These are phyloP conservation scores for Falco biarmicus DNA, from an alignment of 2,797 vertebrate species.

Conservation along the genomic window DNA sequence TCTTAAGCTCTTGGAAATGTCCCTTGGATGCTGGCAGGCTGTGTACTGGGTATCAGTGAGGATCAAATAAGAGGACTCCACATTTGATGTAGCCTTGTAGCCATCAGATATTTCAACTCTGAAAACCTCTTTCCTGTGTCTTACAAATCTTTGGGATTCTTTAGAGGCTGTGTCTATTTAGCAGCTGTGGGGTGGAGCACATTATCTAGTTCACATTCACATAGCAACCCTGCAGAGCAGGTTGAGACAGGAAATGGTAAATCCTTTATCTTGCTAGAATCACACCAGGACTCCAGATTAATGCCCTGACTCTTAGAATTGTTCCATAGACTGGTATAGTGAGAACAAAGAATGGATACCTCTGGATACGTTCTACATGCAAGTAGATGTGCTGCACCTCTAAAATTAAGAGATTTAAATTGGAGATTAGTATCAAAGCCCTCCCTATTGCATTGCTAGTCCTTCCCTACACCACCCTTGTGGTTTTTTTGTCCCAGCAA, in stretches of 20 bases:
- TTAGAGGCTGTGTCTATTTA: not conserved
- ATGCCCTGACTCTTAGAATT: not conserved
- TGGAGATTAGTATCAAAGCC: not conserved
- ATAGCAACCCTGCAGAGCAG: not conserved
- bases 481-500: not conserved
- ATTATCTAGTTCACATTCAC: not conserved
- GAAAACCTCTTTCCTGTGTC: not conserved
- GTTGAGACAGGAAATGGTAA: conserved; percentile 31
- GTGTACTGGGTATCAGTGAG: not conserved
- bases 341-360: not conserved
- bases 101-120: not conserved
- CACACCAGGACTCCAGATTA: not conserved
- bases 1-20: not conserved
- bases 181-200: conserved; percentile 22
- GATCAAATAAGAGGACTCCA: not conserved
- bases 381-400: not conserved
- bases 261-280: not conserved
- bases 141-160: not conserved
- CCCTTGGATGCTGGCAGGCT: not conserved
- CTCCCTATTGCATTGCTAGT: not conserved
- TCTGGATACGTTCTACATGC: not conserved
- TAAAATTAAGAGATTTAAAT: not conserved
- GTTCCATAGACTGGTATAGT: not conserved
- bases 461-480: not conserved
- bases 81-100: not conserved